Percentiles rank a stretch among this genome's conserved stretches.
phyloP scores from a whole-genome alignment of 2,888 invertebrate species.

The Eristalis intricaria region DNA sequence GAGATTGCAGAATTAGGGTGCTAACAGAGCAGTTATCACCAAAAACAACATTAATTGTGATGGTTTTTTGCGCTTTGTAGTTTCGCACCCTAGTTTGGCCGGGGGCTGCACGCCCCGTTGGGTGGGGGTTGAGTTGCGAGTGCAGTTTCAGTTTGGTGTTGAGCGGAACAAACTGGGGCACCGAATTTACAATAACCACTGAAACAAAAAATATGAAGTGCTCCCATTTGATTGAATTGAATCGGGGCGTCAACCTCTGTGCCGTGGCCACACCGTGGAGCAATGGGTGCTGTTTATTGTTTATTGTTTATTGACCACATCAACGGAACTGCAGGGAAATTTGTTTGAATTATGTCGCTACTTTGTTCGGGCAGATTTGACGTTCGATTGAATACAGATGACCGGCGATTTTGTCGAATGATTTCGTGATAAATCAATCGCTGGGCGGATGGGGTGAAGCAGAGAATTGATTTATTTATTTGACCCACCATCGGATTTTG shows the following conservation, averaged over 20 bases:
- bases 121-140: too few species aligned
- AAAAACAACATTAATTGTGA: slow-evolving; percentile 62
- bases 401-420: slow-evolving; percentile 43
- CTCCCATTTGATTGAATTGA: not conserved
- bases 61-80: slow-evolving; percentile 38
- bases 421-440: slow-evolving; percentile 39
- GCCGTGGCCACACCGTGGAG: not conserved
- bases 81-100: slow-evolving; percentile 46
- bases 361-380: slow-evolving; percentile 39
- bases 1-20: slow-evolving; percentile 45
- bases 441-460: not conserved
- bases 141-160: not conserved
- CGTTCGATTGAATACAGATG: slow-evolving; percentile 58
- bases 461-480: slow-evolving; percentile 14
- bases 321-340: slow-evolving; percentile 22
- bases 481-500: slow-evolving; percentile 8
- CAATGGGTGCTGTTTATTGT: slow-evolving; percentile 39
- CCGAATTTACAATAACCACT: not conserved
- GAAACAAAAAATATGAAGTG: not conserved
- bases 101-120: not conserved
- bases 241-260: not conserved
- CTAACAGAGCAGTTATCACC: slow-evolving; percentile 64
- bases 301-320: slow-evolving; percentile 1
- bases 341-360: slow-evolving; percentile 46
- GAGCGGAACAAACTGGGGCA: not conserved